phyloP scores from a whole-genome alignment of 2,888 invertebrate species.

The Tethea ocularis region DNA sequence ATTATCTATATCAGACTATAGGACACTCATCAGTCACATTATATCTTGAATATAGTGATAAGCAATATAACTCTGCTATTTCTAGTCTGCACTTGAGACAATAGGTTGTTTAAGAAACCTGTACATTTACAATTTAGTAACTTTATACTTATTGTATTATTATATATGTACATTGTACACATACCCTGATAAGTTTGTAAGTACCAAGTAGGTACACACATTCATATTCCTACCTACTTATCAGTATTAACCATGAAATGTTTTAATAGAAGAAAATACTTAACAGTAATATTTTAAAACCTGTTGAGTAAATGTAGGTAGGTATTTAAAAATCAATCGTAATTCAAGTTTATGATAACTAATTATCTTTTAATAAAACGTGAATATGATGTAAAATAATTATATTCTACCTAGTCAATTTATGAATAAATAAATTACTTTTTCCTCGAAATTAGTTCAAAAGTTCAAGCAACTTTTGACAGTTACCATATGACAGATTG shows the following conservation, averaged over 20 bases:
- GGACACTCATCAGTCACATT: conserved; percentile 61
- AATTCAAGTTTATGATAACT: conserved; percentile 18
- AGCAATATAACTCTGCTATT: conserved; percentile 32
- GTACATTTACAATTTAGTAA: conserved; percentile 26
- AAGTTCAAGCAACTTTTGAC: conserved; percentile 32
- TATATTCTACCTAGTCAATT: too few species aligned
- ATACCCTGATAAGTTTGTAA: neutral
- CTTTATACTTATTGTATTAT: conserved; percentile 20
- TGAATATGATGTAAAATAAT: neutral
- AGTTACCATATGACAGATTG: conserved; percentile 20
- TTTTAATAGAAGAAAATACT: conserved; percentile 3
- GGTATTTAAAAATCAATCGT: too few species aligned
- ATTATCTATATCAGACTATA: conserved; percentile 54
- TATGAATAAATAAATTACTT: neutral
- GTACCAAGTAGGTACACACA: neutral
- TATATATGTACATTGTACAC: conserved; percentile 16
- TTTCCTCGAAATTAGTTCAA: conserved; percentile 9
- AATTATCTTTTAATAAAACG: neutral
- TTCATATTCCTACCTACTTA: conserved; percentile 11
- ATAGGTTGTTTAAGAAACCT: conserved; percentile 23
- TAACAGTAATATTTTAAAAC: neutral
- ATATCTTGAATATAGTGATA: conserved; percentile 61
- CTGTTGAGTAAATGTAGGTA: neutral
- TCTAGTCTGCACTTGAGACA: conserved; percentile 24
- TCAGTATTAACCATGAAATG: conserved; percentile 40